These are phyloP conservation scores for Hippocampus guttulatus DNA, from an alignment of 2,113 vertebrate genomes.

Conservation along the genomic window DNA sequence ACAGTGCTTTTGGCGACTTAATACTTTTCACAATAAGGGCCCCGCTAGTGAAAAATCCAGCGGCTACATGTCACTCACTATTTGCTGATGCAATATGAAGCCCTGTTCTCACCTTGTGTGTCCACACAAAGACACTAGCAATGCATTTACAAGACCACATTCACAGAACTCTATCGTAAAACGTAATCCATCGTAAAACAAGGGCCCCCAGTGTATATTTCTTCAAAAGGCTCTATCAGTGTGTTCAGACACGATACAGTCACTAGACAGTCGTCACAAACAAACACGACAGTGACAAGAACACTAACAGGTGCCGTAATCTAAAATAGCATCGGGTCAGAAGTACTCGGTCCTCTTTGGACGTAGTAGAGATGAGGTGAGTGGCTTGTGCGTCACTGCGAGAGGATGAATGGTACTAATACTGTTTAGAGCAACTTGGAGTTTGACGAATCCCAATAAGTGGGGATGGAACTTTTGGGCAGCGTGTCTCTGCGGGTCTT, in stretches of 20 bases:
- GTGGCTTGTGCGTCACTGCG: not conserved
- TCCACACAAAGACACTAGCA: no score
- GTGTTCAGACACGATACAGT: not conserved
- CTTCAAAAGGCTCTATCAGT: not conserved
- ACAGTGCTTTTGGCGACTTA: no score
- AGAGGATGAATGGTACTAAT: not conserved
- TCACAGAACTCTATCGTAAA: not conserved
- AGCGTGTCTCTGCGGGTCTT: not conserved
- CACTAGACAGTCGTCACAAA: not conserved
- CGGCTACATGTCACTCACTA: not conserved
- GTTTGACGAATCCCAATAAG: not conserved
- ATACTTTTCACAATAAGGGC: no score
- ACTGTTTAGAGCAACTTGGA: not conserved
- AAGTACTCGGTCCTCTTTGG: slow-evolving; percentile 5
- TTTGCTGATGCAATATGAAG: not conserved
- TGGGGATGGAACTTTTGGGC: not conserved
- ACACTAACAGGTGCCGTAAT: slow-evolving; percentile 10
- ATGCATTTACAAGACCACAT: not conserved
- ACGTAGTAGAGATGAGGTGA: slow-evolving; percentile 14
- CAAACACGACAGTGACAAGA: slow-evolving; percentile 2
- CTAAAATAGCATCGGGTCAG: slow-evolving; percentile 15
- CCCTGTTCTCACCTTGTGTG: not conserved
- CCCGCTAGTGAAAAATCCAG: not conserved
- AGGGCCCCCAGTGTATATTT: not conserved
- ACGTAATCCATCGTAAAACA: not conserved